Conservation (phyloP, 2,113 vertebrate genomes). For the Heptranchias perlo region DNA sequence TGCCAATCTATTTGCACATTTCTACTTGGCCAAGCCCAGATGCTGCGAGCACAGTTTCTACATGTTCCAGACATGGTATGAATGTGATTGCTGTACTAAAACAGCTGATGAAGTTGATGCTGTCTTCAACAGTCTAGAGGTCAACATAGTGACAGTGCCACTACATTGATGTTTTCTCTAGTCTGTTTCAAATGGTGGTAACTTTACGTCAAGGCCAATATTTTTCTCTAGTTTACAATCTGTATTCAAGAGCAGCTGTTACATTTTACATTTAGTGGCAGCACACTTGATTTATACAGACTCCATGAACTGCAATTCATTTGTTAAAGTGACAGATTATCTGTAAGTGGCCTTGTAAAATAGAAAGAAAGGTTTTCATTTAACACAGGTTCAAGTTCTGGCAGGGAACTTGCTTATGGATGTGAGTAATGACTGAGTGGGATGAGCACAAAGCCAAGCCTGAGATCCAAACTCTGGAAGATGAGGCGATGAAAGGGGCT, state of each 20-base stretch:
- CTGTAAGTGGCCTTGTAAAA: constrained; percentile 27
- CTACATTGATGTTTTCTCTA: background rate
- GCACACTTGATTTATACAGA: background rate
- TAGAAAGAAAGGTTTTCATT: background rate
- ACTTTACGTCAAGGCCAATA: background rate
- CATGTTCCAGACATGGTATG: background rate
- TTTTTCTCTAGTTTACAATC: background rate
- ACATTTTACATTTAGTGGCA: background rate
- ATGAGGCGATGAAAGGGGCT: background rate
- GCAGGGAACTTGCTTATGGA: background rate
- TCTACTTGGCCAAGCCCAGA: background rate
- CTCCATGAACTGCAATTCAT: constrained; percentile 9
- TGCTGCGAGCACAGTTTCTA: background rate
- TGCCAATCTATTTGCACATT: background rate
- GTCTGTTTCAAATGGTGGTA: background rate
- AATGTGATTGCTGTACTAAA: background rate
- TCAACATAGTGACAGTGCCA: background rate
- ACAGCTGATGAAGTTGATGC: background rate
- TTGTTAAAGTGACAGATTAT: constrained; percentile 24
- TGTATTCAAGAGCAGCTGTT: background rate
- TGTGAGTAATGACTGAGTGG: background rate
- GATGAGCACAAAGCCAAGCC: background rate
- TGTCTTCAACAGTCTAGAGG: background rate
- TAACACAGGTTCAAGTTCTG: background rate
- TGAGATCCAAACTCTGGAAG: background rate